Conservation (phyloP, 2,113 vertebrate species). For the Xerus inauris region DNA sequence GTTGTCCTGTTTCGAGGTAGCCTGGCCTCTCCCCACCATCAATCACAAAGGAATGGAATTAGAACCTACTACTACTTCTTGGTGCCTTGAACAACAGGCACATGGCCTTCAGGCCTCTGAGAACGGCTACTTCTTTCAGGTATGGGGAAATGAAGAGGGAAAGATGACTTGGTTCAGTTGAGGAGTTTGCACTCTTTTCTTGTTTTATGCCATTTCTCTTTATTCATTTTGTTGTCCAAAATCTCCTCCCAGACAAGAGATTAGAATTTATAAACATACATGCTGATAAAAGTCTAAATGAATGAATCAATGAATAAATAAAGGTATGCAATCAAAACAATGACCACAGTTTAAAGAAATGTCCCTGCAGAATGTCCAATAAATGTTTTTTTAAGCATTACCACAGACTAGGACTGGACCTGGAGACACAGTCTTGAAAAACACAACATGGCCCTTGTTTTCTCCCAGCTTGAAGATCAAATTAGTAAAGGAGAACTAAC, state of each 20-base stretch:
- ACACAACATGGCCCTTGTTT: not conserved
- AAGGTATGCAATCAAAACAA: not conserved
- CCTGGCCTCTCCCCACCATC: not conserved
- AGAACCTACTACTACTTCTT: not conserved
- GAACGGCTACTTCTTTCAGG: not conserved
- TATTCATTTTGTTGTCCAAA: not conserved
- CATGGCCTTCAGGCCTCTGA: not conserved
- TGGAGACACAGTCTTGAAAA: not conserved
- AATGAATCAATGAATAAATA: not conserved
- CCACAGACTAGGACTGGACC: not conserved
- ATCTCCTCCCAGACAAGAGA: not conserved
- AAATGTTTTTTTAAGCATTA: not conserved
- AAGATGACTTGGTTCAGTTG: not conserved
- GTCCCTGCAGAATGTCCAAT: not conserved
- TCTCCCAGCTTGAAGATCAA: not conserved
- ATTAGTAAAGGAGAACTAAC: not conserved
- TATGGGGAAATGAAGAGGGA: not conserved
- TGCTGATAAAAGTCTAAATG: not conserved
- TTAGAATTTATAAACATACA: constrained; percentile 21
- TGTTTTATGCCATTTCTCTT: not conserved
- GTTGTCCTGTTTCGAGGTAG: not conserved
- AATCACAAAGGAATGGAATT: not conserved
- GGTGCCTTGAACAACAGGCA: not conserved
- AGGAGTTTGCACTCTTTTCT: not conserved
- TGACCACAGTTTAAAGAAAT: not conserved